These are phyloP conservation scores for Chrysodeixis includens DNA, from an alignment of 2,888 invertebrate species.

Conservation along the genomic window DNA sequence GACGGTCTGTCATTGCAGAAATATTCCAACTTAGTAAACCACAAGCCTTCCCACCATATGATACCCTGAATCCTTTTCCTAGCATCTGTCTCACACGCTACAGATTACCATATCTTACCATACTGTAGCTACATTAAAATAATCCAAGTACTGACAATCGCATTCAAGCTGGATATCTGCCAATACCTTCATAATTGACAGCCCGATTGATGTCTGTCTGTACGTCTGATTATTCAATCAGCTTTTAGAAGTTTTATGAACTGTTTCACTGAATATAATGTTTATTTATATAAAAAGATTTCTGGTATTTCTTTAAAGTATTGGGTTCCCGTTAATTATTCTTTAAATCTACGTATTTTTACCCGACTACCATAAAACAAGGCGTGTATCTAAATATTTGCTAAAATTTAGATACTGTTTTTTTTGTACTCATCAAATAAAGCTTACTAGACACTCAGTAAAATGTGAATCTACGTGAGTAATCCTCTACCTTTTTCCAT, in stretches of 20 bases:
- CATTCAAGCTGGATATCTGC: conserved; percentile 61
- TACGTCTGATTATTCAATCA: conserved; percentile 52
- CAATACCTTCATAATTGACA: conserved; percentile 66
- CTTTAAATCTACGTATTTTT: no score
- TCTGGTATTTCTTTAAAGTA: not conserved
- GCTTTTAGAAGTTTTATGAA: conserved; percentile 44
- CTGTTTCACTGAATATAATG: conserved; percentile 25
- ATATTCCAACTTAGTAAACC: no score
- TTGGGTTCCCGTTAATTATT: not conserved
- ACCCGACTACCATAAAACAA: no score
- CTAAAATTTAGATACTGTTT: no score
- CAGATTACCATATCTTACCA: conserved; percentile 38
- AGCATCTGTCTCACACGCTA: conserved; percentile 14
- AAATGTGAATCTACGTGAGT: not conserved
- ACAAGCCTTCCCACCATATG: no score
- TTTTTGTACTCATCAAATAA: not conserved
- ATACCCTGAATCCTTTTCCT: not conserved
- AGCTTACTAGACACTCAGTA: not conserved
- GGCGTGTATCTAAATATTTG: no score
- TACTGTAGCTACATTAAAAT: conserved; percentile 54
- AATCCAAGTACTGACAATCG: conserved; percentile 59
- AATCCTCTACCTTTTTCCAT: not conserved
- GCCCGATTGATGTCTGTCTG: conserved; percentile 57
- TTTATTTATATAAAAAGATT: conserved; percentile 11
- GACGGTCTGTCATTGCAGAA: no score